Conservation (phyloP, 2,797 vertebrate species). For the Corythornis leucogaster region DNA sequence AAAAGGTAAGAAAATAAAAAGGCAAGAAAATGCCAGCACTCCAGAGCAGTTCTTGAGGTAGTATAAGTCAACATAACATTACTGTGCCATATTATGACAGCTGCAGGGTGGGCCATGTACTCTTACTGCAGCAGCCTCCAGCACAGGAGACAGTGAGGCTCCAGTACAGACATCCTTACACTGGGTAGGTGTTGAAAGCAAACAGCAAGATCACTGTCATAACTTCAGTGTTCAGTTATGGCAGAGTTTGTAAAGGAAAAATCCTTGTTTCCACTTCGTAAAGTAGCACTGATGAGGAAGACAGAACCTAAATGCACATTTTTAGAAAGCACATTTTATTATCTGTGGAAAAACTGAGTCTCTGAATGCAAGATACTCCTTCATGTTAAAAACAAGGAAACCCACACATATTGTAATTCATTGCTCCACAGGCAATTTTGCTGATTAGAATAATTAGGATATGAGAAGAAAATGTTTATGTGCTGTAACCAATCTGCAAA, state of each 20-base stretch:
- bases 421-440: neutral
- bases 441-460: slow-evolving; percentile 20
- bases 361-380: neutral
- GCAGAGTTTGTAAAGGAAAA: neutral
- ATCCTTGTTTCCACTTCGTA: neutral
- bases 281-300: neutral
- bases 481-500: slow-evolving; percentile 25
- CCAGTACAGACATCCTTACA: neutral
- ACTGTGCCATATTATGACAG: neutral
- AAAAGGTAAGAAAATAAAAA: slow-evolving; percentile 2
- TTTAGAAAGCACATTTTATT: neutral
- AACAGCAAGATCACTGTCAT: neutral
- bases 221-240: neutral
- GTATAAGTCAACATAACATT: neutral
- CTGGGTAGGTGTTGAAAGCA: neutral
- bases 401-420: neutral
- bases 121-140: neutral
- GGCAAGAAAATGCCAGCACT: neutral
- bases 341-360: neutral
- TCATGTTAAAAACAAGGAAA: neutral
- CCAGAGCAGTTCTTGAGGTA: neutral
- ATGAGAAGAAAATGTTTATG: neutral
- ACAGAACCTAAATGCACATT: neutral
- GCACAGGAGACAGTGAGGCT: neutral
- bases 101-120: neutral